phyloP scores from a whole-genome alignment of 2,797 vertebrate genomes.

The Champsocephalus gunnari region DNA sequence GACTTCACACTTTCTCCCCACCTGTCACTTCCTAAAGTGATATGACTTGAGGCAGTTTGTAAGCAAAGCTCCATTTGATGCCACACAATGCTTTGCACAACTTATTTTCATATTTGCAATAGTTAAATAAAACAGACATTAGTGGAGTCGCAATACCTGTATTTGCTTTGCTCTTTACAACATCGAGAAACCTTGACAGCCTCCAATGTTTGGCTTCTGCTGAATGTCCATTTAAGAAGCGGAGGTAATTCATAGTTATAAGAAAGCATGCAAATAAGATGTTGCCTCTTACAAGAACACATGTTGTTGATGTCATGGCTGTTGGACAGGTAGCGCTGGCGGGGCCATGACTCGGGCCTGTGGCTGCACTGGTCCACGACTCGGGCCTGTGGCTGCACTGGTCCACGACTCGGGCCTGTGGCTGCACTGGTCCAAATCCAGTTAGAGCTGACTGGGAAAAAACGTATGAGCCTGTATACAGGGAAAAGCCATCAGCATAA shows the following conservation, averaged over 20 bases:
- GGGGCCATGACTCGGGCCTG: conserved; percentile 52
- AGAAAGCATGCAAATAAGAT: conserved; percentile 8
- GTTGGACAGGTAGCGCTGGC: conserved; percentile 23
- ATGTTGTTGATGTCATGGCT: conserved; percentile 9
- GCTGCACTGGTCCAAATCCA: conserved; percentile 45
- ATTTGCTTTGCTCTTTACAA: background rate
- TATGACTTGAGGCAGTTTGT: background rate
- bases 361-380: conserved; percentile 48
- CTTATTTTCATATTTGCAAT: background rate
- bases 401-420: conserved; percentile 56
- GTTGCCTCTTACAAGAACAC: background rate
- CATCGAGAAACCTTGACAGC: conserved; percentile 12
- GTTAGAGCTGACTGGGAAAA: conserved; percentile 72
- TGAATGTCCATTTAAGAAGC: conserved; percentile 19
- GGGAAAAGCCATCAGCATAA: conserved; percentile 87
- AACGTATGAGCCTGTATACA: conserved; percentile 66
- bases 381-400: conserved; percentile 44
- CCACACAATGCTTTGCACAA: background rate
- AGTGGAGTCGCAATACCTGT: background rate
- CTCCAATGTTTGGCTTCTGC: conserved; percentile 35
- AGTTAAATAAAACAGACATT: conserved; percentile 6
- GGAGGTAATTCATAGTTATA: conserved; percentile 3
- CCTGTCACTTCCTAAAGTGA: background rate
- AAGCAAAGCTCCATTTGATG: background rate
- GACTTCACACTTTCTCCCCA: background rate